Percentiles rank a stretch among this genome's conserved stretches.
Evolutionary conservation across 1,140 invertebrate genomes (phyloP).

Genomic region (Drosophila ogumai): DNA sequence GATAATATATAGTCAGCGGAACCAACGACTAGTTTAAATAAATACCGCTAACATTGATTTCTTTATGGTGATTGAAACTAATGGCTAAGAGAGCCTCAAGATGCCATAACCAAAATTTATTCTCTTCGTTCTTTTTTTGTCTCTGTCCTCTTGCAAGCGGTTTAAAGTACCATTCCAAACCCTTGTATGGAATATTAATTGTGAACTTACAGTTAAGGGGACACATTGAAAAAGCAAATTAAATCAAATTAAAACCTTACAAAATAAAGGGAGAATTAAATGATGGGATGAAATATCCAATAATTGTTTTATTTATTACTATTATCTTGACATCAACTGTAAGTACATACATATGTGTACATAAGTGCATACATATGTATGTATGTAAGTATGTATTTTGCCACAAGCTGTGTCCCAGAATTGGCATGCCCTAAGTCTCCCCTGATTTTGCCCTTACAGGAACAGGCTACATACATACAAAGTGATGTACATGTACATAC

Average conservation of each 20-base stretch:
- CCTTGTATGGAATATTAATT: background rate
- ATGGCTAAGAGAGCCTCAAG: background rate
- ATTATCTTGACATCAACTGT: no score
- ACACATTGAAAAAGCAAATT: no score
- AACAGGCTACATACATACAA: background rate
- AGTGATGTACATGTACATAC: background rate
- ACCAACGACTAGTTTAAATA: no score
- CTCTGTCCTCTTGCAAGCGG: background rate
- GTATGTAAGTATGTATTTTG: background rate
- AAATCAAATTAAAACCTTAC: no score
- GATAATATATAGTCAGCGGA: no score
- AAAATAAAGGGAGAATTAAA: no score
- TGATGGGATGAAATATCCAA: no score
- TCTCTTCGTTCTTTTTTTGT: background rate
- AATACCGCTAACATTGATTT: background rate
- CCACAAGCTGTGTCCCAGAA: constrained; percentile 1
- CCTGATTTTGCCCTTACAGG: background rate
- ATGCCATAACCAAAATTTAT: background rate
- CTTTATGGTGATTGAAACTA: background rate
- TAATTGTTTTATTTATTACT: background rate
- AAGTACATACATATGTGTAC: background rate
- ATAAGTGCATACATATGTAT: background rate
- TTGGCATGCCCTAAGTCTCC: background rate
- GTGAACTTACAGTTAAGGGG: background rate
- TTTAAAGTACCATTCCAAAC: background rate